phyloP scores from a whole-genome alignment of 2,888 invertebrate genomes.

The Oxycera nigricornis region DNA sequence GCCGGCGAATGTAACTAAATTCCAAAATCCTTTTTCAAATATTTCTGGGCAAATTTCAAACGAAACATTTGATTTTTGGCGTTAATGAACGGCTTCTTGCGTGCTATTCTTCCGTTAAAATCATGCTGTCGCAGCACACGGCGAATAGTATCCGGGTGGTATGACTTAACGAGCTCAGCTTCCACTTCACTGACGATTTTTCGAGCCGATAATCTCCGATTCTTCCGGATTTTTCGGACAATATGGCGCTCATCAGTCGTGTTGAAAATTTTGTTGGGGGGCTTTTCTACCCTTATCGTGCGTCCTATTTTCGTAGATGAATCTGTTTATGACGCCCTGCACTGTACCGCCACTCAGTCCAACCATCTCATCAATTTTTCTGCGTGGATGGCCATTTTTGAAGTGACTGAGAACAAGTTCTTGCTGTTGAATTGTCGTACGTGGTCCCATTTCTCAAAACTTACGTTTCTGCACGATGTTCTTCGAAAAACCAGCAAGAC shows the following conservation, averaged over 20 bases:
- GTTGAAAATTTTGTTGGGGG: neutral
- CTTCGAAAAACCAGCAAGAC: neutral
- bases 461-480: neutral
- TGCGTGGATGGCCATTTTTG: neutral
- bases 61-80: constrained; percentile 3
- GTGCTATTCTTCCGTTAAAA: neutral
- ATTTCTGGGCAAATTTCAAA: constrained; percentile 6
- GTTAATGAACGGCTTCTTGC: neutral
- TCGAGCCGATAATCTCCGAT: no score
- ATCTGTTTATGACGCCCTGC: neutral
- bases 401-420: neutral
- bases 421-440: no score
- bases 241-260: neutral
- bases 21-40: neutral
- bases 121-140: constrained; percentile 16
- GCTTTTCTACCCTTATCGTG: neutral
- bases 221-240: no score
- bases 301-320: neutral
- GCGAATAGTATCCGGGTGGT: no score
- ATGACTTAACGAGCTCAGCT: constrained; percentile 8
- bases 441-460: no score
- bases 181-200: constrained; percentile 26
- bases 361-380: neutral
- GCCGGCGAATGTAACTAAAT: neutral
- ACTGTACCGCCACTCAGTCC: neutral